Percentiles rank a stretch among this genome's conserved stretches.
Conservation (phyloP, 1,140 invertebrate species). For the Bombus sibiricus region DNA sequence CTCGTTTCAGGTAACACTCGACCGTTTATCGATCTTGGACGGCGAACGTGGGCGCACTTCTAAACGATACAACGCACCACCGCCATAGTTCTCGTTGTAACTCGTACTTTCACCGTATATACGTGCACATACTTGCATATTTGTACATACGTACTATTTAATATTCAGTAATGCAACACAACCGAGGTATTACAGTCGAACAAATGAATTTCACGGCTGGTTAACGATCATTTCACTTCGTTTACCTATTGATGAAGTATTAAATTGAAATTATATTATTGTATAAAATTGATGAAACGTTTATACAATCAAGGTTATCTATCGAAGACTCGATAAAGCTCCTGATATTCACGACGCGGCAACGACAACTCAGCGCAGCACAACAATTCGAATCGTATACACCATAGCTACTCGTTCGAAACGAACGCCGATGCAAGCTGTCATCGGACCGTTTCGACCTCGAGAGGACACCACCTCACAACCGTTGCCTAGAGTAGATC, state of each 20-base stretch:
- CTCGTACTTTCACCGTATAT: slow-evolving; percentile 26
- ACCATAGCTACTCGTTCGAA: slow-evolving; percentile 7
- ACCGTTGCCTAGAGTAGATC: not conserved
- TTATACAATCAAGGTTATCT: not conserved
- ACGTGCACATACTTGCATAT: not conserved
- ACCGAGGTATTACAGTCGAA: not conserved
- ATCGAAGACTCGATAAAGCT: not conserved
- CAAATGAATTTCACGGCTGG: too few relatives aligned
- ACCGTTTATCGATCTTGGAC: slow-evolving; percentile 51
- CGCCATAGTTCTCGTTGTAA: slow-evolving; percentile 13
- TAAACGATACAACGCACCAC: slow-evolving; percentile 40
- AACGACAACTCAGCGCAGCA: not conserved
- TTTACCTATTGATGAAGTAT: too few relatives aligned
- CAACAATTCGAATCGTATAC: not conserved
- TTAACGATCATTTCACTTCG: too few relatives aligned
- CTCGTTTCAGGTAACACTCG: slow-evolving; percentile 33
- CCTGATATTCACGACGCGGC: not conserved
- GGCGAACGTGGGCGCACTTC: slow-evolving; percentile 48
- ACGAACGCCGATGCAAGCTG: not conserved
- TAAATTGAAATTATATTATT: not conserved
- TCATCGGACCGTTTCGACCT: slow-evolving; percentile 20
- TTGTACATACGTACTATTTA: not conserved
- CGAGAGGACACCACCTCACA: slow-evolving; percentile 26
- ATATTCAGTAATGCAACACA: not conserved
- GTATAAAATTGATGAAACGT: not conserved